Evolutionary conservation across 1,140 invertebrate species (phyloP), one percentile per base, ranked within the genome.

Genomic region (Ylistrum balloti): DNA sequence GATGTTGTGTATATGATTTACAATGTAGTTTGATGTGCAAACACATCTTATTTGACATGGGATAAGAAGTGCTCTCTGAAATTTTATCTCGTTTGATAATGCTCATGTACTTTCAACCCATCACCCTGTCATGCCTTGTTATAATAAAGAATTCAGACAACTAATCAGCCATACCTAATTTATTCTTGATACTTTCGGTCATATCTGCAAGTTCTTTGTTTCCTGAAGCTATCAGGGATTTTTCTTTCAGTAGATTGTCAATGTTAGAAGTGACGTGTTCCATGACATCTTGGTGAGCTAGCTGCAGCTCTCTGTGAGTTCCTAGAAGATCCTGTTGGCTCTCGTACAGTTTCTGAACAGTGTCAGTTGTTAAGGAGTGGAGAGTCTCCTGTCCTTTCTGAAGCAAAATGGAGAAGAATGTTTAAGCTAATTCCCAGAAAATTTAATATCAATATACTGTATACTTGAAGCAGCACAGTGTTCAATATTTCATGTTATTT

Each of bases 161-260:
- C 13, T 41, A 41, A 88, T 38, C 74, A 33, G 15, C 34, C 32
- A 74, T 96, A 97, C 97, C 97, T 91, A 97, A 95, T 96, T 97
- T 97, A 2, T 94, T 92, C 94, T 96, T 97, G 33, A 97, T 97
- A 88, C 97, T 96, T 92, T 97, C 96, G 13, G 97, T 97, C 96
- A 97, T 97, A 13, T 94, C 35, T 41, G 96, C 95, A 2, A 98
- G 92, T 91, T 97, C 96, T 89, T 95, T 94, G 90, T 97, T 97
- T 28, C 97, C 97, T 33, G 97, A 94, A 85, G 96, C 95, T 93
- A 97, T 97, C 9, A 97, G 92, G 33, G 96, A 96, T 93, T 97
- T 97, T 94, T 98, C 97, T 88, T 97, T 96, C 9, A 95, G 95
- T 20, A 98, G 94, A 38, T 97, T 86, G 34, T 86, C 33, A 20